Evolutionary conservation across 2,797 vertebrate species (phyloP).

Genomic region (Cyprinella venusta): DNA sequence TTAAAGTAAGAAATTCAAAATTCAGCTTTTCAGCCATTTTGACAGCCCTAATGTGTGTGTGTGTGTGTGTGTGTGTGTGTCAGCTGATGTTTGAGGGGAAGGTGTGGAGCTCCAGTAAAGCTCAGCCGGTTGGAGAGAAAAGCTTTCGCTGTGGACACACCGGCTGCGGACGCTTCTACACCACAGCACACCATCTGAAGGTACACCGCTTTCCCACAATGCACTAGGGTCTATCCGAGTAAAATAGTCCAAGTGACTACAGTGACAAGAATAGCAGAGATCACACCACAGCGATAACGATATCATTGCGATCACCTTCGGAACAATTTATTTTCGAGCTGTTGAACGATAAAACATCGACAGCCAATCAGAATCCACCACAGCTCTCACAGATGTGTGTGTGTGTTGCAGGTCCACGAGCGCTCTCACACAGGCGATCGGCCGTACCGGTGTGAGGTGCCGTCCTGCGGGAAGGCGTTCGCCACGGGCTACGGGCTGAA

Average conservation of each 20-base stretch:
- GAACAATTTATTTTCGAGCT: too few relatives aligned
- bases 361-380: too few relatives aligned
- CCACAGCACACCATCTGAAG: conserved; percentile 83
- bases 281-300: too few relatives aligned
- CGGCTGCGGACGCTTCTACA: conserved; percentile 81
- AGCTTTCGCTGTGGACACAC: conserved; percentile 78
- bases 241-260: too few relatives aligned
- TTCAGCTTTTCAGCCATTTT: too few relatives aligned
- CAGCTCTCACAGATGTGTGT: neutral
- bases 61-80: neutral
- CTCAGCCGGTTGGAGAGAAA: conserved; percentile 70
- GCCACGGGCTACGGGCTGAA: conserved; percentile 82
- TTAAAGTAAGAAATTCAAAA: too few relatives aligned
- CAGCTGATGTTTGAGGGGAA: conserved; percentile 76
- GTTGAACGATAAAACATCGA: too few relatives aligned
- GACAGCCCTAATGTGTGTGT: neutral
- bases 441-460: conserved; percentile 78
- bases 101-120: conserved; percentile 67
- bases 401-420: conserved; percentile 77
- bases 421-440: conserved; percentile 80
- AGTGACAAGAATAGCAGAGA: too few relatives aligned
- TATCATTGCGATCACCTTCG: too few relatives aligned
- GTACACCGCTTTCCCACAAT: conserved; percentile 62
- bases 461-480: conserved; percentile 81
- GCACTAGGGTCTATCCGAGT: neutral